Percentiles rank a stretch among this genome's conserved stretches.
Conservation (phyloP, 2,113 vertebrate species). For the Calypte anna region DNA sequence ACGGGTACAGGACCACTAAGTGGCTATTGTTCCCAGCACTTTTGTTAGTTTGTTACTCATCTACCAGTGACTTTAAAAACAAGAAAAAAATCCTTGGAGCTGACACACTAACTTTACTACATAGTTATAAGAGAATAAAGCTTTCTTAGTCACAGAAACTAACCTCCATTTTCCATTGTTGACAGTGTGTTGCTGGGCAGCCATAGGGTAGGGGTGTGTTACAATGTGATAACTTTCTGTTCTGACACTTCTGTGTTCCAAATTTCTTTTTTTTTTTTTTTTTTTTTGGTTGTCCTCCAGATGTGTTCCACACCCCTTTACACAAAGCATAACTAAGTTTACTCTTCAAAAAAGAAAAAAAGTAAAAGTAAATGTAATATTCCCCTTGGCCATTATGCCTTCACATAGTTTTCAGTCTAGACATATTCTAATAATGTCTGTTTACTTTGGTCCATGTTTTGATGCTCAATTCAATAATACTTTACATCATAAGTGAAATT, state of each 20-base stretch:
- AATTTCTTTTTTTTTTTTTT: not conserved
- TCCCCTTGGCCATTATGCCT: not conserved
- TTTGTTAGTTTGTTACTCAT: not conserved
- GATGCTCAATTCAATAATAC: not conserved
- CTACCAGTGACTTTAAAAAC: not conserved
- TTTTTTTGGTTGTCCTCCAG: not conserved
- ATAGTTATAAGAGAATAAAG: not conserved
- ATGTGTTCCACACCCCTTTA: not conserved
- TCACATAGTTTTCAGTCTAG: not conserved
- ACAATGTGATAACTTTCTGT: not conserved
- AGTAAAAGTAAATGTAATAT: not conserved
- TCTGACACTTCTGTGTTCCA: not conserved
- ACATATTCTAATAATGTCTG: not conserved
- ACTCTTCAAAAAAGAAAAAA: not conserved
- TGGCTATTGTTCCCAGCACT: not conserved
- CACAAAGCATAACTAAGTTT: not conserved
- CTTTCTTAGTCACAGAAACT: not conserved
- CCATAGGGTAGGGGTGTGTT: not conserved
- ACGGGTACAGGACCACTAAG: not conserved
- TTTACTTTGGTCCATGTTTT: not conserved
- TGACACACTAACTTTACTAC: not conserved
- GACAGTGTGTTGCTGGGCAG: rapidly evolving
- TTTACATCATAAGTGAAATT: not conserved
- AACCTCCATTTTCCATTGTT: not conserved
- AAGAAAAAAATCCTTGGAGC: not conserved